Base-by-base conservation (phyloP, 2,888 invertebrate species). In the Keiferia lycopersicella region DNA sequence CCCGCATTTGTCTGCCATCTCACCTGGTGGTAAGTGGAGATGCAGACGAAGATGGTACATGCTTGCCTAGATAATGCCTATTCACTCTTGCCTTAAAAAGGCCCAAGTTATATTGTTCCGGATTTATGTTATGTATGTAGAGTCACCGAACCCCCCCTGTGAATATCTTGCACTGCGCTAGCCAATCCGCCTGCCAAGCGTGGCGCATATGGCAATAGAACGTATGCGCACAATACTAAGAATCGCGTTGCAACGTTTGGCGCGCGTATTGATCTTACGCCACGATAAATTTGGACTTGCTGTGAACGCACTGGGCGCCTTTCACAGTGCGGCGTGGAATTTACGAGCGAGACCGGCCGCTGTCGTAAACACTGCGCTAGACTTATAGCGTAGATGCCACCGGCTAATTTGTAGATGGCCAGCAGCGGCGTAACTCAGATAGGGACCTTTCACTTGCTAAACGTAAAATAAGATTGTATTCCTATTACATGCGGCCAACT, bases 301-400 rank as follows among this genome's bases (percentile, higher is more conserved):
- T 14, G 53, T 26, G 56, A 56, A 56, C 26, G 56, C 56, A 30
- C 30, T 12, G 56, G 1, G 26, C 56, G 56, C 56, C 56, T 56
- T 56, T 56, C 56, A 26, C 30, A 10, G 22, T 26, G 3, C 30
- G 30, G 16, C 20, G 53, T 8, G 26, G 53, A 26, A 26, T 53
- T 53, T 53, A 53, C 26, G 53, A 26, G 1, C 56, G n/a, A 34
- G 51, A 18, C 51, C 22, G 18, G 51, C 22, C n/a, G 10, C 11
- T 20, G 10, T n/a, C 48, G 48, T 18, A 16, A 16, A 18, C 18
- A 18, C 48, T 8, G 10, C 18, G 48, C 18, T 48, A 48, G 45
- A n/a, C 45, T 10, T 26, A 18, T 48, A 48, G 48, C n/a, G 8
- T 48, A 48, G 48, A 18, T 16, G 18, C 34, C 34, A 34, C 34